Conservation (phyloP, 1,140 invertebrate genomes). For the Dendroctonus ponderosae region DNA sequence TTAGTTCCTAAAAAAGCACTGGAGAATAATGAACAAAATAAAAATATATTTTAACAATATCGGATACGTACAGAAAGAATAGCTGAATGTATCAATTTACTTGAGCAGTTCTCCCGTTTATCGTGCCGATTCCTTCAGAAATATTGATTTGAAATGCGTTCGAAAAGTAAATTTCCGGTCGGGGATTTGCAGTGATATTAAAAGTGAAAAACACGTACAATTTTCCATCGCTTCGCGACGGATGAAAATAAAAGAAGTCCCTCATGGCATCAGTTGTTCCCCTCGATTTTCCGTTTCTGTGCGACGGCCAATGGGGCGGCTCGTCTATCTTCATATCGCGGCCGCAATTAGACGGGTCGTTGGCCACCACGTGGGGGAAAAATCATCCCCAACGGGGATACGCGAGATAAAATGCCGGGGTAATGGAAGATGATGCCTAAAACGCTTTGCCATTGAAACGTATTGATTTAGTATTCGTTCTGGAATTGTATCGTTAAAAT, state of each 20-base stretch:
- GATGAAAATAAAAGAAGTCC: slow-evolving; percentile 26
- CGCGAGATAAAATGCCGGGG: slow-evolving; percentile 39
- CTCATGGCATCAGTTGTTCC: slow-evolving; percentile 13
- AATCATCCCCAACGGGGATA: slow-evolving; percentile 32
- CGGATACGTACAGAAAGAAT: no score
- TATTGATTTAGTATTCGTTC: slow-evolving; percentile 9
- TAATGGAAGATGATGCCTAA: slow-evolving; percentile 43
- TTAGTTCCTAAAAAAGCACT: no score
- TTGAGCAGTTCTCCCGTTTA: no score
- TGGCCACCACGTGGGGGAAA: slow-evolving; percentile 50
- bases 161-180: no score
- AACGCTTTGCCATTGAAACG: slow-evolving; percentile 10
- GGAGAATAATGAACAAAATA: no score
- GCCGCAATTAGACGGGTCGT: slow-evolving; percentile 65
- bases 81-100: no score
- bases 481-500: neutral
- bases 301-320: slow-evolving; percentile 41
- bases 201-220: slow-evolving; percentile 16
- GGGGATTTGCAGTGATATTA: neutral
- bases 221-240: slow-evolving; percentile 15
- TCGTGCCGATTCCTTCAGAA: no score
- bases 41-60: no score
- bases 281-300: slow-evolving; percentile 36
- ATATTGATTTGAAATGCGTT: no score
- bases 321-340: slow-evolving; percentile 56